phyloP scores from a whole-genome alignment of 2,113 vertebrate species.

The Eupsittula cactorum region DNA sequence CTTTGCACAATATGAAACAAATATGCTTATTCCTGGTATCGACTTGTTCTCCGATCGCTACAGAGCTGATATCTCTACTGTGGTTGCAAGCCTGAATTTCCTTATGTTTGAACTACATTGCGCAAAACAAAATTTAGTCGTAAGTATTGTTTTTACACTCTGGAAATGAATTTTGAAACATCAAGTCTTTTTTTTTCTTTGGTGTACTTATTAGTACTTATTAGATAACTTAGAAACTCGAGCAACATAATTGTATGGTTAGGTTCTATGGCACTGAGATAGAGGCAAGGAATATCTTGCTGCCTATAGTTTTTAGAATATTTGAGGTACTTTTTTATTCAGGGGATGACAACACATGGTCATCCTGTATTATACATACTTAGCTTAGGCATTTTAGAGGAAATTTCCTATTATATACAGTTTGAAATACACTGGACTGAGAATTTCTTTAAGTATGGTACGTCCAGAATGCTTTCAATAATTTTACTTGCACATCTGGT shows the following conservation, averaged over 20 bases:
- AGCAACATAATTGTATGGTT: not conserved
- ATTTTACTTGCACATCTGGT: not conserved
- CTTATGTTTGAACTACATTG: constrained; percentile 86
- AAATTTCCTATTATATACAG: not conserved
- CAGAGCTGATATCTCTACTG: constrained; percentile 78
- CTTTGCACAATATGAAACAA: constrained; percentile 81
- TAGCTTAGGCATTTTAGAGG: not conserved
- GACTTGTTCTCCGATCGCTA: constrained; percentile 86
- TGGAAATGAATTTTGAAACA: not conserved
- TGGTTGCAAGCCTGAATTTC: constrained; percentile 84
- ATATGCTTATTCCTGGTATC: constrained; percentile 84
- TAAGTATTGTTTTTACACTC: constrained; percentile 69
- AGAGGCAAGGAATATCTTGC: not conserved
- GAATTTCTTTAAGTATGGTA: not conserved
- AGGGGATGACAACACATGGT: not conserved
- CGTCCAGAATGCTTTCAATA: not conserved
- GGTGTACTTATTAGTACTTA: not conserved
- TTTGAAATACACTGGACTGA: not conserved
- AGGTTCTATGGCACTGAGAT: not conserved
- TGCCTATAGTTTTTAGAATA: not conserved
- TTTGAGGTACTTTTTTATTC: not conserved
- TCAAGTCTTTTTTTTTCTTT: not conserved
- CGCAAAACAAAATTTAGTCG: constrained; percentile 82
- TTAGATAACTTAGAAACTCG: not conserved
- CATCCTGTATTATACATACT: not conserved